phyloP scores from a whole-genome alignment of 2,113 vertebrate species.

The Carassius carassius region DNA sequence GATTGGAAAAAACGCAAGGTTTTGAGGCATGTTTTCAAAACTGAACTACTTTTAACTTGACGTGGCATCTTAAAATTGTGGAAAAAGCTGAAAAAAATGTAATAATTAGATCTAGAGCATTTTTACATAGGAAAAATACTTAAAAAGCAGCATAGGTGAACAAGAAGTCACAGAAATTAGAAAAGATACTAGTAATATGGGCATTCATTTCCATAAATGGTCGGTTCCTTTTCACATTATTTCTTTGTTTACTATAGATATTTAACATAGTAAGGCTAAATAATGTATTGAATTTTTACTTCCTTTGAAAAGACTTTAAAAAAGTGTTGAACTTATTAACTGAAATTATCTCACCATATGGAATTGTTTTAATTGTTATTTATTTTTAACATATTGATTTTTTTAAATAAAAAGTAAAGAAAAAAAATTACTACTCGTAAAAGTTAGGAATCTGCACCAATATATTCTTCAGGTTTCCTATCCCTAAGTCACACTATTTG shows the following conservation, averaged over 20 bases:
- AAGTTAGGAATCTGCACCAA: background rate
- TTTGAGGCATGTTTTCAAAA: too few relatives aligned
- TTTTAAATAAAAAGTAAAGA: background rate
- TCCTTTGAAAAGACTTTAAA: background rate
- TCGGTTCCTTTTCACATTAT: background rate
- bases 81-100: background rate
- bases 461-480: background rate
- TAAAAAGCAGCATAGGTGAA: background rate
- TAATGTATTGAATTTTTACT: background rate
- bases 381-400: background rate
- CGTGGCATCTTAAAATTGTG: background rate
- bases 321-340: background rate
- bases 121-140: background rate
- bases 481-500: background rate
- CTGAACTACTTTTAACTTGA: background rate
- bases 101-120: background rate
- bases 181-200: background rate
- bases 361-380: too few relatives aligned
- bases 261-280: background rate
- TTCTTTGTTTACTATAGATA: background rate
- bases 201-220: background rate
- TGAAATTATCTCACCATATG: background rate
- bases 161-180: background rate
- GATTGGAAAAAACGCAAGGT: too few relatives aligned
- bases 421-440: background rate